Evolutionary conservation across 2,888 invertebrate genomes (phyloP).

Genomic region (Dasysyrphus albostriatus): DNA sequence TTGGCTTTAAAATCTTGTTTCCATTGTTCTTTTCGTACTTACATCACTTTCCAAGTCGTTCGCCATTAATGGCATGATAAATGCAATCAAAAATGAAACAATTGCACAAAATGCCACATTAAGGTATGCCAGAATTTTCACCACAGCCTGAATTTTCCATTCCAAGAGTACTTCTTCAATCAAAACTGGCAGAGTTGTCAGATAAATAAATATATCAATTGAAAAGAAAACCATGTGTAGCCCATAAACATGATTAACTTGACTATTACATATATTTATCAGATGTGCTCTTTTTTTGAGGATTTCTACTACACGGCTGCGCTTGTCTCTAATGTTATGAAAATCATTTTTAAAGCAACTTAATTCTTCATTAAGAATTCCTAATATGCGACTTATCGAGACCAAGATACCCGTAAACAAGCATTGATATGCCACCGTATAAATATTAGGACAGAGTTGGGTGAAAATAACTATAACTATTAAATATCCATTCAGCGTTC

Average conservation of each 20-base stretch:
- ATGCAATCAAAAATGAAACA: neutral
- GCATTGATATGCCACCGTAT: neutral
- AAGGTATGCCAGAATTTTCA: neutral
- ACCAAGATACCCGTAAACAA: neutral
- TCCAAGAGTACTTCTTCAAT: neutral
- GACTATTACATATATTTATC: neutral
- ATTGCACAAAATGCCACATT: neutral
- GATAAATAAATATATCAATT: neutral
- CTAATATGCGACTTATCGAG: neutral
- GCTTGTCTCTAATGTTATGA: neutral
- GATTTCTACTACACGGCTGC: neutral
- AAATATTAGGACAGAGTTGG: neutral
- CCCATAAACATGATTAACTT: neutral
- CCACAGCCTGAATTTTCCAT: neutral
- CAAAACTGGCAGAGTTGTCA: neutral
- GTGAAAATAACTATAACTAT: neutral
- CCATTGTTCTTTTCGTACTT: neutral
- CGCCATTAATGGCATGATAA: neutral
- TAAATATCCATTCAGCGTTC: neutral
- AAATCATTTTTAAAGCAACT: neutral
- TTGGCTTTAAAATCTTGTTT: neutral
- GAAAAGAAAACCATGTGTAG: neutral
- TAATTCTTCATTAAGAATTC: neutral
- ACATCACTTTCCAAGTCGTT: slow-evolving; percentile 1
- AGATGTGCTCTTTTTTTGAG: neutral